Conservation (phyloP, 1,140 invertebrate genomes). For the Caenorhabditis tropicalis region DNA sequence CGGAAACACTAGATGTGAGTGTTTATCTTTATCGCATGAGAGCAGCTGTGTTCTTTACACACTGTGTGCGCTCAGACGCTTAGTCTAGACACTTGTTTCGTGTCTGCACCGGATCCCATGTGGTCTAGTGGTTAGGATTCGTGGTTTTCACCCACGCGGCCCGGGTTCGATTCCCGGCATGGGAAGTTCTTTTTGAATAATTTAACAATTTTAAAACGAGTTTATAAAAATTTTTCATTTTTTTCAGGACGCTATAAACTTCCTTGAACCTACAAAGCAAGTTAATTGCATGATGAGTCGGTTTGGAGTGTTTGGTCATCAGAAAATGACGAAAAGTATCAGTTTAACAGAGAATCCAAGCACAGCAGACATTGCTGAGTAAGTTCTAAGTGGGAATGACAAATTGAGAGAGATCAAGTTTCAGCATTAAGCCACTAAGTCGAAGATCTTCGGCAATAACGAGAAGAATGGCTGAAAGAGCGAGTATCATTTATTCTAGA, state of each 20-base stretch:
- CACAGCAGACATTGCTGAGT: background rate
- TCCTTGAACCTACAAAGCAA: constrained; percentile 31
- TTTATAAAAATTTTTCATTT: background rate
- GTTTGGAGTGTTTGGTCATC: constrained; percentile 6
- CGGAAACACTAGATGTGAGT: constrained; percentile 60
- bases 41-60: too few relatives aligned
- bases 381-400: background rate
- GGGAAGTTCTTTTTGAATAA: constrained; percentile 74
- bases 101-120: background rate
- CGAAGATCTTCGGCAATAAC: constrained; percentile 23
- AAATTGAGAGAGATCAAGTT: background rate
- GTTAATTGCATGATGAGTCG: constrained; percentile 27
- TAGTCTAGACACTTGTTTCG: background rate
- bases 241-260: constrained; percentile 52
- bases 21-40: background rate
- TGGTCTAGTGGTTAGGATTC: constrained; percentile 79
- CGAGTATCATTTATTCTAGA: constrained; percentile 17
- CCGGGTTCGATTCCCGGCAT: constrained; percentile 85
- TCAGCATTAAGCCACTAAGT: background rate
- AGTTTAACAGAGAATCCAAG: constrained; percentile 25
- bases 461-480: constrained; percentile 12
- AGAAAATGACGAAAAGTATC: constrained; percentile 33
- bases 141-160: constrained; percentile 84
- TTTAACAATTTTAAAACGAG: too few relatives aligned
- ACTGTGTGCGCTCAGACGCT: background rate